Percentiles rank a stretch among this genome's conserved stretches.
Evolutionary conservation across 2,888 invertebrate genomes (phyloP).

Genomic region (Glaucopsyche alexis): DNA sequence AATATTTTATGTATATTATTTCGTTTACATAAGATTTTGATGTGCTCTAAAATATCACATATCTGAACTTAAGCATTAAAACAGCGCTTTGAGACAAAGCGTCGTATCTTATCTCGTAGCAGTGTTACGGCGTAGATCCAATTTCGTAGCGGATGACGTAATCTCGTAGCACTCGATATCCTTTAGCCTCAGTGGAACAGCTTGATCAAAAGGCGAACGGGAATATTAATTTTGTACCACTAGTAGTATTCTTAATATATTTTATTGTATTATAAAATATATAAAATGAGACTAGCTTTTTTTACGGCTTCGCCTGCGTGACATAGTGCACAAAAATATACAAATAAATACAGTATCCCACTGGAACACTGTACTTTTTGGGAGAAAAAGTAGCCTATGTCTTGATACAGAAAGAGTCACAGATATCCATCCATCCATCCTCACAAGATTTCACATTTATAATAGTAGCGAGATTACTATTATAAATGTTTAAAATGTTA

Average conservation of each 20-base stretch:
- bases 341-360: too few species aligned
- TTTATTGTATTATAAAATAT: too few species aligned
- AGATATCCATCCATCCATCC: too few species aligned
- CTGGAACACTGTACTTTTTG: too few species aligned
- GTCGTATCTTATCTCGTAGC: constrained; percentile 14
- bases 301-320: too few species aligned
- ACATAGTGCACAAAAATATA: too few species aligned
- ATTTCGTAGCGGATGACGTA: constrained; percentile 7
- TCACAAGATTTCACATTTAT: too few species aligned
- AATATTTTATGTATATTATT: background rate
- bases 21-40: background rate
- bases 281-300: too few species aligned
- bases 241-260: background rate
- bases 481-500: too few species aligned
- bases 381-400: too few species aligned
- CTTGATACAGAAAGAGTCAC: too few species aligned
- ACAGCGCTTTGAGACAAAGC: constrained; percentile 1
- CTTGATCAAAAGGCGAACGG: background rate
- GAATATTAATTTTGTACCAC: background rate
- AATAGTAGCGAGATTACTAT: too few species aligned
- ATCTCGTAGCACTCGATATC: constrained; percentile 14
- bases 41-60: background rate
- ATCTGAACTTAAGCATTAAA: background rate
- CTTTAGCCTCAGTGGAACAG: background rate
- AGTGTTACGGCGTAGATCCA: constrained; percentile 5